Evolutionary conservation across 2,888 invertebrate species (phyloP).

Genomic region (Lochmaea capreae): DNA sequence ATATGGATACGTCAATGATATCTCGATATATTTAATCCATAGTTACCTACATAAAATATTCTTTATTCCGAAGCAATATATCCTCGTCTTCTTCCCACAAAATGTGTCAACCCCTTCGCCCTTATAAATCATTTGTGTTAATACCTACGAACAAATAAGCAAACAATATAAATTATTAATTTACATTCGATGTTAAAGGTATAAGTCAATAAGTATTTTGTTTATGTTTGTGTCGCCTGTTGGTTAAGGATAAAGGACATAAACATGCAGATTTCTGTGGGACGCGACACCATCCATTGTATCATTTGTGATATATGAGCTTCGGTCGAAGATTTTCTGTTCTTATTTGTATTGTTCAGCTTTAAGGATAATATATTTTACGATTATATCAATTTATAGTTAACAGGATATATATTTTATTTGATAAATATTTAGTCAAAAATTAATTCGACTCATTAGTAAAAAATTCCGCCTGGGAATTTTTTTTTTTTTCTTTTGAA

Average conservation of each 20-base stretch:
- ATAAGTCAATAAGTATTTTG: conserved; percentile 48
- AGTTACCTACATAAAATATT: not conserved
- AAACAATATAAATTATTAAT: conserved; percentile 18
- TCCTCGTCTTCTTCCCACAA: conserved; percentile 6
- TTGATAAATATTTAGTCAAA: not conserved
- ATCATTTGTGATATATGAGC: conserved; percentile 52
- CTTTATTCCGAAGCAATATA: not conserved
- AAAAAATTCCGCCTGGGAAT: conserved; percentile 12
- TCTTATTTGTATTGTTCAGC: conserved; percentile 51
- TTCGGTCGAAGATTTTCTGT: conserved; percentile 51
- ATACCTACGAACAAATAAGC: conserved; percentile 18
- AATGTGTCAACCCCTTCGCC: conserved; percentile 7
- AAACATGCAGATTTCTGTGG: conserved; percentile 55
- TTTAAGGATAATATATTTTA: conserved; percentile 26
- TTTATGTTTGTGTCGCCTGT: conserved; percentile 34
- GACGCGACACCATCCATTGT: conserved; percentile 55
- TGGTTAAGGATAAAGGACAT: conserved; percentile 55
- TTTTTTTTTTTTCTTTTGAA: not conserved
- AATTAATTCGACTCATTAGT: not conserved
- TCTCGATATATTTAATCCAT: not conserved
- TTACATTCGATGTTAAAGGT: conserved; percentile 47
- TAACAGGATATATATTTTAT: not conserved
- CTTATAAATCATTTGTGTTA: conserved; percentile 15
- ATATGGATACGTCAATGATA: not conserved
- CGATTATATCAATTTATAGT: conserved; percentile 12